Evolutionary conservation across 2,888 invertebrate species (phyloP), one percentile per base, ranked within the genome.

Genomic region (Scaptomyza polygonia): DNA sequence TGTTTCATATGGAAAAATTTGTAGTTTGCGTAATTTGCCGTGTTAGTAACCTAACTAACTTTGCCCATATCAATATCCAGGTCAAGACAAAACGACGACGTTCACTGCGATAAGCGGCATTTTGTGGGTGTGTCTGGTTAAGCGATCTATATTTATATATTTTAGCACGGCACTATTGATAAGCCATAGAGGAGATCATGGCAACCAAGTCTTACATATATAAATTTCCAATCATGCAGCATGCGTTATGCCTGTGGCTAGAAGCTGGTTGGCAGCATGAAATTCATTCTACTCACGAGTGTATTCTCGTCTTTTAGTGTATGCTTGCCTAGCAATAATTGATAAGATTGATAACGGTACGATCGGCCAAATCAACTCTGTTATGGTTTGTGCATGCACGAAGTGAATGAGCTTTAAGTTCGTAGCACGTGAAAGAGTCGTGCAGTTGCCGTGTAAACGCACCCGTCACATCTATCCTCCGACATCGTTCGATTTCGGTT

Each of bases 381-480:
- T 42, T 39, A 9, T 62, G 11, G 1, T 36, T 2, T 39, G 62
- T 67, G 55, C 84, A 84, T 84, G 84, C 79, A 63, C 49, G 9
- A 11, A 43, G 14, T 43, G 83, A 40, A 67, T 86, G 83, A 65
- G 55, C 57, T 49, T 69, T 51, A 14, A 32, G 40, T 54, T 64
- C 59, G 18, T 52, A 56, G 42, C 78, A 78, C 84, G 84, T 84
- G 84, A 80, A 84, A 42, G 29, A 49, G 43, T 62, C 88, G 88
- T 87, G 88, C 56, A 72, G 65, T 55, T 53, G 56, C 16, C 78
- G 82, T 77, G 69, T 30, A 21, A 29, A 29, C 29, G 43, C 53
- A 3, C 1, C 5, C 65, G 55, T 11, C 21, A 48, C 21, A 48
- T 9, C 32, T 34, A 48, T n/a, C 18, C n/a, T 21, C 25, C 53